Evolutionary conservation across 2,888 invertebrate genomes (phyloP), one percentile per base, ranked within the genome.

Genomic region (Hydrotaea cyrtoneurina): DNA sequence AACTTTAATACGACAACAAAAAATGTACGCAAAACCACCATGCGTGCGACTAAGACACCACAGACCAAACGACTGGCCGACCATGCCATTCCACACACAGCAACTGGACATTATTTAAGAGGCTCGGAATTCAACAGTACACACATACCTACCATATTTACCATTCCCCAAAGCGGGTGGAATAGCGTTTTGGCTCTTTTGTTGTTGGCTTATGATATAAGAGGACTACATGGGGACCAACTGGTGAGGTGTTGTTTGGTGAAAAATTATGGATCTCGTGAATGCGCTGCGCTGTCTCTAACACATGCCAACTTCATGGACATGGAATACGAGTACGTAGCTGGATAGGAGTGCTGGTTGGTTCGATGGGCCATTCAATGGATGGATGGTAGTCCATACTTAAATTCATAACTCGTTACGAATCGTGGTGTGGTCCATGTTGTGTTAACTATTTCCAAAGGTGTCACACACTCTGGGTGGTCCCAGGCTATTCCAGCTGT

Each of bases 211-310:
- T 55, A 76, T 73, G 59, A 73, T 64, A 36, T 74, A 59, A 46
- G 59, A 85, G 74, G 66, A 74, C 73, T 82, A 74, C 69, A 64
- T 21, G 59, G 72, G 79, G 86, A 86, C 88, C 88, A 87, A 87
- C 87, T 86, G 86, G 86, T 86, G 88, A 89, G 90, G 89, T 91
- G 89, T 90, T 90, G 90, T 90, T 90, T 90, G 87, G 88, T 87
- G 88, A 88, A 88, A 89, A 90, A 89, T 89, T 90, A 90, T 89
- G 89, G 89, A 89, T 88, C 87, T 55, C 31, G 13, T 66, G 39
- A 50, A 55, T 21, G 50, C 53, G n/a, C 59, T 73, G 55, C 43
- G 77, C 62, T 55, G 59, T 59, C 74, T 82, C 82, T 77, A 82
- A 85, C 79, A 75, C 77, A 85, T 71, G 77, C 82, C 74, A 74